phyloP scores from a whole-genome alignment of 2,888 invertebrate genomes.

The Octonoba sinensis region DNA sequence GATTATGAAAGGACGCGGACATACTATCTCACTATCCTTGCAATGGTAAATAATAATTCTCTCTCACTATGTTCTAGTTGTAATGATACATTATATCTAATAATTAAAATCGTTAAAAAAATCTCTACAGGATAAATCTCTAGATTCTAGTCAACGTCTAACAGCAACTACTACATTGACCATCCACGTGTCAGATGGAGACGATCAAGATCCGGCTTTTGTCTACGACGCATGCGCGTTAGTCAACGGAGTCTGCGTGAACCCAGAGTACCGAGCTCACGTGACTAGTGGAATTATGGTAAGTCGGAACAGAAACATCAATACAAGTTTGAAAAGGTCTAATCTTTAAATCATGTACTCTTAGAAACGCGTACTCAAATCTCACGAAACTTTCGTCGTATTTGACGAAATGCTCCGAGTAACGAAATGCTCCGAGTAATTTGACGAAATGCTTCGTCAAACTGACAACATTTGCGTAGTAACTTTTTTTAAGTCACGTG shows the following conservation, averaged over 20 bases:
- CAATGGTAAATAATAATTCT: constrained; percentile 80
- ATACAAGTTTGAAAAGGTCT: too few relatives aligned
- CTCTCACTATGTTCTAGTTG: not conserved
- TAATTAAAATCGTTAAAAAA: not conserved
- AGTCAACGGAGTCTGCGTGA: constrained; percentile 61
- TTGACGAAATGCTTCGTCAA: too few relatives aligned
- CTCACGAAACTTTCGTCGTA: too few relatives aligned
- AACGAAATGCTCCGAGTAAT: too few relatives aligned
- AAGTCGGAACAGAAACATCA: not conserved
- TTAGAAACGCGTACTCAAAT: too few relatives aligned
- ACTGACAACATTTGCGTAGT: too few relatives aligned
- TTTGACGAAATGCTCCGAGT: too few relatives aligned
- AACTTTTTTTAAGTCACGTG: too few relatives aligned
- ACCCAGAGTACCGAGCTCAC: constrained; percentile 71
- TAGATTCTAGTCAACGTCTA: constrained; percentile 81
- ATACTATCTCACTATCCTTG: constrained; percentile 88
- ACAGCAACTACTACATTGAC: constrained; percentile 88
- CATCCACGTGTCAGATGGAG: constrained; percentile 87
- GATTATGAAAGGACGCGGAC: constrained; percentile 90
- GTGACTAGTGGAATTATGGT: constrained; percentile 83
- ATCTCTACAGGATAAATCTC: constrained; percentile 82
- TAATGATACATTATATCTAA: not conserved
- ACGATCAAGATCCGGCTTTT: constrained; percentile 92
- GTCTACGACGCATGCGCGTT: constrained; percentile 83
- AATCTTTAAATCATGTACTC: too few relatives aligned